phyloP scores from a whole-genome alignment of 2,888 invertebrate genomes.

The Portevinia maculata region DNA sequence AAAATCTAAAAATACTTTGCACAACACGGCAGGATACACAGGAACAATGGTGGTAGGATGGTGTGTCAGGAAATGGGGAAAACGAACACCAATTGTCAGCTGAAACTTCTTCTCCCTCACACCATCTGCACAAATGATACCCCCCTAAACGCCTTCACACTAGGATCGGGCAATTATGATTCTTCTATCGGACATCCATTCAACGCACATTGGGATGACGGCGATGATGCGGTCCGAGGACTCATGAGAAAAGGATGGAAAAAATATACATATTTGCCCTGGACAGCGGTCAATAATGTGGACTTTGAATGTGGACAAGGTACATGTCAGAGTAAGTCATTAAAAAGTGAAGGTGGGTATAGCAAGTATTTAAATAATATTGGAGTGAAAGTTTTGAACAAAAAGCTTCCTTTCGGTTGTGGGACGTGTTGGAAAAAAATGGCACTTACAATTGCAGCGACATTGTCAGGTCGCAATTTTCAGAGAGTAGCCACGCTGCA shows the following conservation, averaged over 20 bases:
- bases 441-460: background rate
- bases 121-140: slow-evolving; percentile 38
- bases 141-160: slow-evolving; percentile 43
- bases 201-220: slow-evolving; percentile 31
- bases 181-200: slow-evolving; percentile 40
- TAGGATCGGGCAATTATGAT: slow-evolving; percentile 62
- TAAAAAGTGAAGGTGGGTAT: slow-evolving; percentile 1
- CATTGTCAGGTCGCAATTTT: background rate
- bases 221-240: slow-evolving; percentile 49
- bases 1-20: slow-evolving; percentile 34
- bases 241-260: slow-evolving; percentile 9
- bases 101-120: slow-evolving; percentile 7
- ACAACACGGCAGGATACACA: slow-evolving; percentile 32
- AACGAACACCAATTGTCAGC: slow-evolving; percentile 45
- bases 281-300: slow-evolving; percentile 45
- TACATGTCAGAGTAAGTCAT: background rate
- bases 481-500: background rate
- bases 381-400: background rate
- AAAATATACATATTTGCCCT: slow-evolving; percentile 33
- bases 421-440: background rate
- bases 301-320: slow-evolving; percentile 18
- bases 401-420: background rate
- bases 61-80: slow-evolving; percentile 20
- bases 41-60: slow-evolving; percentile 32
- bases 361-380: slow-evolving; percentile 32